Percentiles rank a stretch among this genome's conserved stretches.
phyloP scores from a whole-genome alignment of 2,113 vertebrate species.

The Poeciliopsis prolifica region DNA sequence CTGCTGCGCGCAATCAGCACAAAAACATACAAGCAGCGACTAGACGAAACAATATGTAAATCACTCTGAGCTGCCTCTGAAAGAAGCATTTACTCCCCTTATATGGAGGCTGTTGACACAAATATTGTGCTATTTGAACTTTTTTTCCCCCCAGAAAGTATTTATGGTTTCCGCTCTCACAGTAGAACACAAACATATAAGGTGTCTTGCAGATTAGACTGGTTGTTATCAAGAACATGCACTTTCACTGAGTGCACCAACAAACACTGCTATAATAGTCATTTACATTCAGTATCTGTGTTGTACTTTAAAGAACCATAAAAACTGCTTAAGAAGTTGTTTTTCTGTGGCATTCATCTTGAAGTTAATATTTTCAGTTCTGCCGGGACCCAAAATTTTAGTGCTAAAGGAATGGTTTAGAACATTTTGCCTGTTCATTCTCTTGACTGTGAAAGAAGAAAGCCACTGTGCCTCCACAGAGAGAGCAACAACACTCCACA shows the following conservation, averaged over 20 bases:
- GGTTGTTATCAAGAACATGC: constrained; percentile 24
- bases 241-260: constrained; percentile 6
- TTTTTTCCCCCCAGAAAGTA: background rate
- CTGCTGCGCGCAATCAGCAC: constrained; percentile 54
- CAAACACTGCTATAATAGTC: constrained; percentile 11
- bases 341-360: background rate
- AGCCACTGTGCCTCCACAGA: constrained; percentile 10
- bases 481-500: constrained; percentile 33
- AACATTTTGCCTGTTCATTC: constrained; percentile 22
- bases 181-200: constrained; percentile 4
- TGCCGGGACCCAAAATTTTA: background rate
- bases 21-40: constrained; percentile 31
- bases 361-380: background rate
- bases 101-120: constrained; percentile 10
- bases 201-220: constrained; percentile 5
- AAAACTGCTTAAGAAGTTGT: constrained; percentile 14
- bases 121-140: constrained; percentile 1
- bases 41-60: constrained; percentile 39
- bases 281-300: constrained; percentile 1
- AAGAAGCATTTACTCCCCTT: constrained; percentile 12
- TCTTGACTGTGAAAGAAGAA: background rate
- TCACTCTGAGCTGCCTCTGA: constrained; percentile 7
- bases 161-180: constrained; percentile 1
- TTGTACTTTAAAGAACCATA: constrained; percentile 5
- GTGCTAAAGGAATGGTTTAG: background rate